Conservation (phyloP, 1,140 invertebrate species). For the Tetramorium simillimum region DNA sequence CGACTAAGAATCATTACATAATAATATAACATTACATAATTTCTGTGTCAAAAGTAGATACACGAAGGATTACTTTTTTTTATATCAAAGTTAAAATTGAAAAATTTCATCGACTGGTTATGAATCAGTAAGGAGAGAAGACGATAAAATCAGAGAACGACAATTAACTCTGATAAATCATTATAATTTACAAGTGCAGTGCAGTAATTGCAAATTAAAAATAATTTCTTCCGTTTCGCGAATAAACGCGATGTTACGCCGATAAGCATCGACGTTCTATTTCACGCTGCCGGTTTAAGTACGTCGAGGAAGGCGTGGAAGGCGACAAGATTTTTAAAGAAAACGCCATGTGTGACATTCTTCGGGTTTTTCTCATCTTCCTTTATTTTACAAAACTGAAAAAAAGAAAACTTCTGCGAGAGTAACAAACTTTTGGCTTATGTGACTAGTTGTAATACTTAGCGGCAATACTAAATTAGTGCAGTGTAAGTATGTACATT, state of each 20-base stretch:
- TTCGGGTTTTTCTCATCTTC: constrained; percentile 70
- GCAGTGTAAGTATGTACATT: constrained; percentile 75
- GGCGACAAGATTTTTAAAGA: not conserved
- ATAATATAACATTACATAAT: not conserved
- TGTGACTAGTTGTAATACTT: constrained; percentile 84
- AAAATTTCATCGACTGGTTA: not conserved
- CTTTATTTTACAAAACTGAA: constrained; percentile 82
- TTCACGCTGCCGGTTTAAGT: not conserved
- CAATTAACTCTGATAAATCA: not conserved
- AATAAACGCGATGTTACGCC: not conserved
- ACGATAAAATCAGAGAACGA: not conserved
- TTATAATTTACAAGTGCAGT: not conserved
- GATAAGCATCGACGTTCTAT: not conserved
- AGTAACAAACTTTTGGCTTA: constrained; percentile 84
- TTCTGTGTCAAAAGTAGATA: not conserved
- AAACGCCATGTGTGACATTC: not conserved
- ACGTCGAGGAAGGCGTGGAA: not conserved
- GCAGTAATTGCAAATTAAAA: not conserved
- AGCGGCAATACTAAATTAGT: constrained; percentile 83
- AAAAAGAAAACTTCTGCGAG: constrained; percentile 81
- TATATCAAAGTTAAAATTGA: not conserved
- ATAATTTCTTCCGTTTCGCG: not conserved
- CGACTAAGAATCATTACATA: not conserved
- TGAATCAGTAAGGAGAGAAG: not conserved
- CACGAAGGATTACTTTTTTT: not conserved